Evolutionary conservation across 2,888 invertebrate species (phyloP), one percentile per base, ranked within the genome.

Genomic region (Drosophila peninsularis): DNA sequence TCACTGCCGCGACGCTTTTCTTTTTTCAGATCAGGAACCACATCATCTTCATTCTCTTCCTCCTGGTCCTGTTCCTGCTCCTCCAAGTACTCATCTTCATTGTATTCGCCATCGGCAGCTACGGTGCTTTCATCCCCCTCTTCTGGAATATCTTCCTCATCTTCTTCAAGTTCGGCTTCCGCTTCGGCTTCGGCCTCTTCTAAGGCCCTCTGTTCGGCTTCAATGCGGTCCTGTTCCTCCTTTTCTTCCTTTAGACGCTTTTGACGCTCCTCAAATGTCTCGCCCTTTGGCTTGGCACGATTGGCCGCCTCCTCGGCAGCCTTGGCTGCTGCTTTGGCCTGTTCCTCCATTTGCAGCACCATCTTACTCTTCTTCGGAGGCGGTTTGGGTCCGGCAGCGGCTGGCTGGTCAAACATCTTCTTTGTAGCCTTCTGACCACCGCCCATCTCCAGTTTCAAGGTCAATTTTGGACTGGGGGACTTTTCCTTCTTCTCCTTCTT

Each of bases 281-380:
- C 91, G 34, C 90, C 87, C 63, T 92, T 92, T 19, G 89, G 90
- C 41, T 90, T 90, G 56, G 90, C 86, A n/a, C 90, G 90, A 47
- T 90, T 82, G 24, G 90, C 90, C 39, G 84, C 82, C 36, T 92
- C 91, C 61, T 91, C 90, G 32, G 90, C 91, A 34, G 91, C 90
- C 62, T 90, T 90, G 19, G 91, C 91, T 0, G 92, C 92, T 1
- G 91, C 92, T 50, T 76, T 90, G n/a, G 92, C 91, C 67, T 92
- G 91, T 62, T 92, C 91, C 62, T 93, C 92, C 89, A 92, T 90
- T 85, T 92, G 91, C 45, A 92, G 70, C 32, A 91, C 91, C 56
- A 91, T 72, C 80, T 92, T 92, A 68, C 92, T 91, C 75, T 92
- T 92, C 68, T 92, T 91, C 60, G 92, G 91, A 42, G 92, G 92